phyloP scores from a whole-genome alignment of 2,113 vertebrate genomes.

The Lynx canadensis region DNA sequence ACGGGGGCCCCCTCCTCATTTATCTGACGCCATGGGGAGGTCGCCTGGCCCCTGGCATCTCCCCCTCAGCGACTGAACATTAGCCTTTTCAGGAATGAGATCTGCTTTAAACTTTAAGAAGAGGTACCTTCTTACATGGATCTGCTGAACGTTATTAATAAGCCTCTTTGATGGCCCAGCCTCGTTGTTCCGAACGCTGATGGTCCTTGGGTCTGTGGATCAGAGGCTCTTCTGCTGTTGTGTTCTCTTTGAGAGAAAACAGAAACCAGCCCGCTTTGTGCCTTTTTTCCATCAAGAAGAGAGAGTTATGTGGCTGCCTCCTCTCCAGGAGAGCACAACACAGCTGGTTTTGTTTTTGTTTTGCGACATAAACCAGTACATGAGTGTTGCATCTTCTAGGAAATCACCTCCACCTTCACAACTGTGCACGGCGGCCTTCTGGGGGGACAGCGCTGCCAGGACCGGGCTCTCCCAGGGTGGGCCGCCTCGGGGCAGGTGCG shows the following conservation, averaged over 20 bases:
- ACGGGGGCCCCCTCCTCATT: rapidly evolving
- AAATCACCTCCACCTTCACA: not conserved
- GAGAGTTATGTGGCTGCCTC: rapidly evolving
- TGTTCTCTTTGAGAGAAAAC: not conserved
- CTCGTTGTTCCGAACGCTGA: no score
- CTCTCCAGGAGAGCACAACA: not conserved
- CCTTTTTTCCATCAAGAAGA: not conserved
- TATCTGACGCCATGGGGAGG: rapidly evolving
- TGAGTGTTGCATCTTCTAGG: rapidly evolving
- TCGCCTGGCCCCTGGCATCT: rapidly evolving
- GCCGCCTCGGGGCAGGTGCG: not conserved
- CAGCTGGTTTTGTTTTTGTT: not conserved
- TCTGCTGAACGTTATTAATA: not conserved
- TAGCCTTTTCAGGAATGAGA: not conserved
- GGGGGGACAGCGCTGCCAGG: not conserved
- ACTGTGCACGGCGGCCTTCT: rapidly evolving
- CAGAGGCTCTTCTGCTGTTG: rapidly evolving
- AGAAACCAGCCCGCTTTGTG: rapidly evolving
- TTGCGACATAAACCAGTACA: not conserved
- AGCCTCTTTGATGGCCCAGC: not conserved
- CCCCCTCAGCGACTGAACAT: not conserved
- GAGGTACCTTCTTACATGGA: rapidly evolving
- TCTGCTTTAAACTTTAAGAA: not conserved
- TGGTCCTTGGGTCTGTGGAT: rapidly evolving
- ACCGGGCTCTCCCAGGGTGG: rapidly evolving